Conservation (phyloP, 2,797 vertebrate species). For the Macropodus opercularis region DNA sequence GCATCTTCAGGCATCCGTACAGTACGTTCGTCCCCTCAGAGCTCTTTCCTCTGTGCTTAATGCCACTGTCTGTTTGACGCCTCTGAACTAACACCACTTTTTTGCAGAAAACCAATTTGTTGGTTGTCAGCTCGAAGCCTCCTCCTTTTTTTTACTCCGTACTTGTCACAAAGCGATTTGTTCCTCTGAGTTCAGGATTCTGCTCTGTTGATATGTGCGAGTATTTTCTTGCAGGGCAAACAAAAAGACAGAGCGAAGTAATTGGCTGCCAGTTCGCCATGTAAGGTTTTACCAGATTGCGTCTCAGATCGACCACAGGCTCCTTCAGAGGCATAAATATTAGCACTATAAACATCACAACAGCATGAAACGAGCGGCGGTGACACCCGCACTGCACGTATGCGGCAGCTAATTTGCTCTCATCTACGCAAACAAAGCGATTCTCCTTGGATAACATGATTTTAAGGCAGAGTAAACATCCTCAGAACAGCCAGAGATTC, state of each 20-base stretch:
- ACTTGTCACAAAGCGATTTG: constrained; percentile 64
- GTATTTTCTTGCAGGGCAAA: constrained; percentile 63
- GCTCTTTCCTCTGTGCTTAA: constrained; percentile 46
- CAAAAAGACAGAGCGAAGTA: constrained; percentile 56
- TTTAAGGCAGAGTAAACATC: constrained; percentile 55
- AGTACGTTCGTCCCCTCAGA: constrained; percentile 2
- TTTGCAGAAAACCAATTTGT: constrained; percentile 74
- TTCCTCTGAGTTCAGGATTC: constrained; percentile 55
- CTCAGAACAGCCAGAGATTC: constrained; percentile 27
- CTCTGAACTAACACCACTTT: constrained; percentile 63
- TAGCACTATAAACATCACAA: constrained; percentile 20
- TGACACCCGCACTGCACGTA: constrained; percentile 34
- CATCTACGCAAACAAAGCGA: constrained; percentile 59
- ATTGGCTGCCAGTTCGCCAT: constrained; percentile 62
- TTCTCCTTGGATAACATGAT: constrained; percentile 56
- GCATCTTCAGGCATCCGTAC: constrained; percentile 22
- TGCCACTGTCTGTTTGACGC: constrained; percentile 49
- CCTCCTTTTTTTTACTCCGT: constrained; percentile 37
- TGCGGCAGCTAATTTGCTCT: constrained; percentile 44
- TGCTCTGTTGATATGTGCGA: constrained; percentile 46
- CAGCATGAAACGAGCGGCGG: constrained; percentile 22
- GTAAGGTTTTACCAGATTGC: constrained; percentile 51
- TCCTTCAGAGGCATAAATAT: constrained; percentile 29
- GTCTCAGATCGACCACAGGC: constrained; percentile 35
- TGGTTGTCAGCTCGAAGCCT: constrained; percentile 65